Evolutionary conservation across 2,797 vertebrate genomes (phyloP).

Genomic region (Podarcis siculus): DNA sequence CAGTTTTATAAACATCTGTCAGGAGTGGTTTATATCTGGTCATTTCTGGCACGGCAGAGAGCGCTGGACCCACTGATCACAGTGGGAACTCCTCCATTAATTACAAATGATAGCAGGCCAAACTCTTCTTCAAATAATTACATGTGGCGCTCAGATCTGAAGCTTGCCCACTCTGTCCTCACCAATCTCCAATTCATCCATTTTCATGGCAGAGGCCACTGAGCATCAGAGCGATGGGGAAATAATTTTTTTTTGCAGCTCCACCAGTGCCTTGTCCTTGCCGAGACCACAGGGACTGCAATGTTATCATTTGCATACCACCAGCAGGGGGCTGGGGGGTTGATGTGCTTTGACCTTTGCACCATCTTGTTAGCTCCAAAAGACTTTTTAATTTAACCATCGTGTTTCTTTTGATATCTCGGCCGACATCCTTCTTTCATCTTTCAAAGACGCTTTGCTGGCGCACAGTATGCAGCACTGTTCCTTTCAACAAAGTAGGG

Average conservation of each 20-base stretch:
- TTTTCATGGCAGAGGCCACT: neutral
- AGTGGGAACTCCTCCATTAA: neutral
- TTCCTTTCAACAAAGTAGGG: neutral
- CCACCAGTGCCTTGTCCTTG: neutral
- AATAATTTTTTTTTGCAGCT: neutral
- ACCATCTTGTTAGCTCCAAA: conserved; percentile 19
- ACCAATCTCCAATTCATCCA: neutral
- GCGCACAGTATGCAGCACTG: neutral
- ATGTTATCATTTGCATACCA: conserved; percentile 17
- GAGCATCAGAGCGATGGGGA: neutral
- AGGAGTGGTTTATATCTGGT: neutral
- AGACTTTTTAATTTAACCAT: conserved; percentile 5
- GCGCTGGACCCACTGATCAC: neutral
- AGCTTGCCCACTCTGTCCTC: neutral
- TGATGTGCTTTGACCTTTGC: conserved; percentile 18
- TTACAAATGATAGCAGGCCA: neutral
- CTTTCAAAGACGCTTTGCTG: neutral
- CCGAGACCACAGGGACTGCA: neutral
- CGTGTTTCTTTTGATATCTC: conserved; percentile 17
- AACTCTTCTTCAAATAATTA: conserved; percentile 8
- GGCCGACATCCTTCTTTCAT: conserved; percentile 4
- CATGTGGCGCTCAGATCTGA: neutral
- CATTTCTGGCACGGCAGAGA: neutral
- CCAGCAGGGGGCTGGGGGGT: neutral
- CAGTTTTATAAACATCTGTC: neutral